Percentiles rank a stretch among this genome's conserved stretches.
Evolutionary conservation across 2,888 invertebrate genomes (phyloP).

Genomic region (Polyommatus icarus): DNA sequence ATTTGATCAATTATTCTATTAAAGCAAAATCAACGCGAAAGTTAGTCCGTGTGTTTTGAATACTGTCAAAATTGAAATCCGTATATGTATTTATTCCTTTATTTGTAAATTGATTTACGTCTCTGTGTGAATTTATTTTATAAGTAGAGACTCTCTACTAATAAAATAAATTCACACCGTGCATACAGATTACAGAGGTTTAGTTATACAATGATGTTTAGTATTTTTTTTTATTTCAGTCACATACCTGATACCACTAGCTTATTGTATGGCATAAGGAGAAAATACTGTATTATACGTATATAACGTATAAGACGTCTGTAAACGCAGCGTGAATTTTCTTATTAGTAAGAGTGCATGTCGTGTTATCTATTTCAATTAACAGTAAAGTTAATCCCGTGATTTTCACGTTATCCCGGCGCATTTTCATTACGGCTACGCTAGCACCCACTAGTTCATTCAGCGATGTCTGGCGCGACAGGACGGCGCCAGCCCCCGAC

Average conservation of each 20-base stretch:
- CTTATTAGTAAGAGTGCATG: not conserved
- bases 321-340: not conserved
- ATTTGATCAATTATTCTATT: not conserved
- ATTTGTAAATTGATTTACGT: not conserved
- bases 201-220: not conserved
- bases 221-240: too few relatives aligned
- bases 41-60: not conserved
- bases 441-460: slow-evolving; percentile 39
- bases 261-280: not conserved
- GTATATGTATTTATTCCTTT: too few relatives aligned
- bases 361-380: not conserved
- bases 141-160: too few relatives aligned
- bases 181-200: not conserved
- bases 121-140: too few relatives aligned
- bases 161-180: too few relatives aligned
- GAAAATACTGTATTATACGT: too few relatives aligned
- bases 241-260: not conserved
- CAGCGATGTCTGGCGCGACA: slow-evolving; percentile 52
- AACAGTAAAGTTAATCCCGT: not conserved
- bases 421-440: not conserved
- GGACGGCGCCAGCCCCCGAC: slow-evolving; percentile 63
- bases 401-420: slow-evolving; percentile 36
- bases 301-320: not conserved
- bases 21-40: not conserved
- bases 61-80: not conserved